Evolutionary conservation across 2,888 invertebrate genomes (phyloP), one percentile per base, ranked within the genome.

Genomic region (Trichogramma evanescens): DNA sequence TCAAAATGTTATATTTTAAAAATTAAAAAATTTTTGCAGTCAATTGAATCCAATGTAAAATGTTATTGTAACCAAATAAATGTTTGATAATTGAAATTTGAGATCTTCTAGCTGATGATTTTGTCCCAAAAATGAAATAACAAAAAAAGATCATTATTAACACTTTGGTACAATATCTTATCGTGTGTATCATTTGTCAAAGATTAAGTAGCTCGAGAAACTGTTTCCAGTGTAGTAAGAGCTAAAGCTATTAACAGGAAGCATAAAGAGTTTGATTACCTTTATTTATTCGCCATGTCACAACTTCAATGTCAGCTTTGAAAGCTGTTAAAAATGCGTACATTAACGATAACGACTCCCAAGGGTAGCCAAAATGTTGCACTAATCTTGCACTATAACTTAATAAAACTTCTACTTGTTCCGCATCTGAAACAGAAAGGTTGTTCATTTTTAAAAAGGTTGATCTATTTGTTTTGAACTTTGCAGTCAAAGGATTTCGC

Each of bases 281-380:
- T 85, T 89, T 88, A 68, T 86, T 84, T 70, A 91, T 89, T 72
- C 89, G 85, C 70, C 85, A 80, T 56, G 87, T 84, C 59, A 89
- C 89, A 77, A 88, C 89, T 69, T 89, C 88, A 58, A 89, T 80
- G 77, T 90, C 87, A 48, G 85, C 86, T 63, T 85, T 83, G 53
- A 88, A 86, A 70, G 88, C 87, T 75, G 89, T 89, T 63, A 91
- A 82, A 78, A 90, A 89, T 72, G 88, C 87, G 78, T 89, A 88
- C 81, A 89, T 86, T 46, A 90, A 78, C 26, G 89, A 88, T 85
- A 90, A 86, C 85, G 89, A 86, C 75, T 89, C 88, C 86, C 87
- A 89, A 4, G 89, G 86, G 76, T 89, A 89, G 73, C 85, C 84
- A 80, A 89, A 89, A 79, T 85, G 61, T 40, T 68, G 59, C 46